phyloP scores from a whole-genome alignment of 2,113 vertebrate genomes.

The Sinocyclocheilus rhinocerous region DNA sequence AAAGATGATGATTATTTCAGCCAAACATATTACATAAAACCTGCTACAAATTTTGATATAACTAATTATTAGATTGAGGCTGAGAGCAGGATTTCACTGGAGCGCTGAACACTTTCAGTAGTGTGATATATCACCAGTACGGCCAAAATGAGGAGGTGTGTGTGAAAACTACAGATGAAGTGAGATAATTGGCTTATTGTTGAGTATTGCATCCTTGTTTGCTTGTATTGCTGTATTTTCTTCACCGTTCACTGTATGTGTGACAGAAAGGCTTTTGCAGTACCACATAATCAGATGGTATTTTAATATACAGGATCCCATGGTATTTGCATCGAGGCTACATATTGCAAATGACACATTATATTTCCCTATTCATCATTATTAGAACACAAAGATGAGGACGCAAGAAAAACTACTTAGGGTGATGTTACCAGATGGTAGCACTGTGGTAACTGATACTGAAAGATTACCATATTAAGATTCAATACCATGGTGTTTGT shows the following conservation, averaged over 20 bases:
- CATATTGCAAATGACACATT: background rate
- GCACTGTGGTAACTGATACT: background rate
- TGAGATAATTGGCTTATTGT: background rate
- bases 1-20: constrained; percentile 7
- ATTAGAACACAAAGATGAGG: background rate
- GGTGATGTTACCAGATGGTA: background rate
- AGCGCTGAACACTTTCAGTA: background rate
- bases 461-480: background rate
- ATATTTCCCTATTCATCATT: background rate
- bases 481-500: background rate
- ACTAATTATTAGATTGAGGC: constrained; percentile 9
- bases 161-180: background rate
- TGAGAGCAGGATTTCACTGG: background rate
- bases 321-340: background rate
- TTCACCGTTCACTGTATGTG: background rate
- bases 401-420: background rate
- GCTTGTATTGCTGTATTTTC: background rate
- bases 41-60: constrained; percentile 4
- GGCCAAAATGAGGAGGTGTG: background rate
- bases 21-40: constrained; percentile 32
- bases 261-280: background rate
- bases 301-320: background rate
- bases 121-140: background rate
- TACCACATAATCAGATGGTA: background rate
- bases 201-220: background rate